Conservation (phyloP, 2,888 invertebrate species). For the Ormyrus nitidulus region DNA sequence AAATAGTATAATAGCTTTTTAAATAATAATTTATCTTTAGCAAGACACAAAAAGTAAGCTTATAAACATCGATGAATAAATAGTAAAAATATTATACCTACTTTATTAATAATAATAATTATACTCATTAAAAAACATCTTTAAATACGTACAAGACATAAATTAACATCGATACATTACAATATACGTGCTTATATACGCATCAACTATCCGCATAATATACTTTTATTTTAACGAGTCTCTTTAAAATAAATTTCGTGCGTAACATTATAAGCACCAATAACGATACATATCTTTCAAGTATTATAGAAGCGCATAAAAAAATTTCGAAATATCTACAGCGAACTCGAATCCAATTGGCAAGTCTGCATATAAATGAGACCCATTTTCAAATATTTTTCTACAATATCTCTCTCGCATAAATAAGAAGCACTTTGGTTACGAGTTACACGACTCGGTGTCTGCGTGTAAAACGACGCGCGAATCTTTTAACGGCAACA, state of each 20-base stretch:
- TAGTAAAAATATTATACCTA: conserved; percentile 37
- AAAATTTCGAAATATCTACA: too few species aligned
- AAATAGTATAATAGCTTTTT: too few species aligned
- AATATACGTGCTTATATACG: conserved; percentile 17
- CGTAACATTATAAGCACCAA: too few species aligned
- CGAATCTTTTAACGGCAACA: conserved; percentile 8
- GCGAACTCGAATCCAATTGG: too few species aligned
- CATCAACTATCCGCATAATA: conserved; percentile 18
- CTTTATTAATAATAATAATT: conserved; percentile 36
- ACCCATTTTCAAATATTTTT: conserved; percentile 12
- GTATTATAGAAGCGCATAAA: too few species aligned
- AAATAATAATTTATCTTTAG: too few species aligned
- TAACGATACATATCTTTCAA: too few species aligned
- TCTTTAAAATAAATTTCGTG: too few species aligned
- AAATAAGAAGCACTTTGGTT: conserved; percentile 57
- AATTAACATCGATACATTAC: conserved; percentile 46
- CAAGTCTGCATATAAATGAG: too few species aligned
- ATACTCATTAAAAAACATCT: conserved; percentile 50
- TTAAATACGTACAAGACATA: conserved; percentile 55
- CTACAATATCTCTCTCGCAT: conserved; percentile 39
- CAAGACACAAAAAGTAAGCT: too few species aligned
- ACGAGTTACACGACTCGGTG: conserved; percentile 27
- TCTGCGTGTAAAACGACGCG: conserved; percentile 12
- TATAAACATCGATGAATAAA: too few species aligned
- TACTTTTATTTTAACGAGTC: conserved; percentile 12